Evolutionary conservation across 2,113 vertebrate species (phyloP), one percentile per base, ranked within the genome.

Genomic region (Chloropsis cyanopogon): DNA sequence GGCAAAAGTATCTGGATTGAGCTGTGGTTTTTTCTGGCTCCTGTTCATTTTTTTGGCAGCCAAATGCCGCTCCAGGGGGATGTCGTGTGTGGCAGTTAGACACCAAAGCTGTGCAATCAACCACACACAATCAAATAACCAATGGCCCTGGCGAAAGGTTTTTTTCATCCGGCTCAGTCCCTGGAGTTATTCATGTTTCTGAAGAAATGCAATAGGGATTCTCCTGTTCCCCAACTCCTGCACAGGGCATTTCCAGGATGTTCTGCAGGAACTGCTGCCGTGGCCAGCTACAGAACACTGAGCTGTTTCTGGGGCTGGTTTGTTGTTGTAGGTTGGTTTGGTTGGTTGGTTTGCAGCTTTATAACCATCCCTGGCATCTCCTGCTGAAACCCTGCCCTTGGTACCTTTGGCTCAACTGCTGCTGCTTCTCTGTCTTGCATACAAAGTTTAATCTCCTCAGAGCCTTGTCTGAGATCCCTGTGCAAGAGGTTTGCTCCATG

Each of bases 171-270:
- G 7, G 25, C 21, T 61, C 29, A 5, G 19, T 14, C 21, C 1
- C 17, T 24, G 64, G 64, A 29, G 41, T 16, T 83, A 10, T 10
- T 73, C 7, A 6, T 42, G 14, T n/a, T 39, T 29, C 37, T 7
- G 0, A 29, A 41, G 60, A n/a, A 28, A 16, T 4, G 31, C 15
- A 47, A 3, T 1, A 4, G 28, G 50, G 15, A 49, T 80, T 54
- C 11, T 13, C 11, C 0, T 9, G 28, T 49, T 11, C 46, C 66
- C 26, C 3, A 25, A 1, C 4, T 12, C 12, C 9, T 4, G 8
- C 52, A 35, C 6, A 17, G 12, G 35, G 21, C 10, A 1, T 24
- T 54, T 33, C 61, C 41, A 17, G 21, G 53, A 1, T 10, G 41
- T 28, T 37, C 12, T 33, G 0, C 44, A 11, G 64, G 21, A 39